phyloP scores from a whole-genome alignment of 2,113 vertebrate species.

The Ammodytes marinus region DNA sequence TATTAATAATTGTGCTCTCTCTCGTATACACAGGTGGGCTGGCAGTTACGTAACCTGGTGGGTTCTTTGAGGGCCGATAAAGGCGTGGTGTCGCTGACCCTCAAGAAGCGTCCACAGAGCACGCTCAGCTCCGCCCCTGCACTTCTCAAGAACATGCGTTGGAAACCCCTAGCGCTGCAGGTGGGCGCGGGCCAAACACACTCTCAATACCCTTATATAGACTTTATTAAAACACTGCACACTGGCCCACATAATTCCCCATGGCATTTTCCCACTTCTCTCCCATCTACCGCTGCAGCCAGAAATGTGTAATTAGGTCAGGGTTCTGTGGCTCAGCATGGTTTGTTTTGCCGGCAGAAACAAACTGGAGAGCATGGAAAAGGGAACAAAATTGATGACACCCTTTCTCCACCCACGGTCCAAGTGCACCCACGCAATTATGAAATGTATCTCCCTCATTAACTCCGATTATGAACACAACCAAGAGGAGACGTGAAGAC shows the following conservation, averaged over 20 bases:
- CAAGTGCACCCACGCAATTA: constrained; percentile 24
- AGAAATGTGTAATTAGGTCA: constrained; percentile 76
- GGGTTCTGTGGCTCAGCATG: constrained; percentile 55
- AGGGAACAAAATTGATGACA: constrained; percentile 19
- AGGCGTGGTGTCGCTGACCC: constrained; percentile 99
- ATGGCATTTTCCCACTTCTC: constrained; percentile 7
- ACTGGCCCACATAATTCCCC: constrained; percentile 68
- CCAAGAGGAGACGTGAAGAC: constrained; percentile 9
- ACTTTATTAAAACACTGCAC: constrained; percentile 61
- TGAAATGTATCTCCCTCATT: constrained; percentile 49
- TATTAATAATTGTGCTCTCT: constrained; percentile 48
- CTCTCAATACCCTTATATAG: constrained; percentile 49
- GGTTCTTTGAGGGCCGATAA: constrained; percentile 98
- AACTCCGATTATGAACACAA: constrained; percentile 44
- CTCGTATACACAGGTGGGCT: constrained; percentile 92
- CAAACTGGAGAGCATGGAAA: constrained; percentile 24
- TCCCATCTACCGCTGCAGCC: constrained; percentile 37
- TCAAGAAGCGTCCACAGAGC: constrained; percentile 99
- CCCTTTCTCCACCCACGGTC: constrained; percentile 35
- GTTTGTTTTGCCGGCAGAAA: constrained; percentile 58
- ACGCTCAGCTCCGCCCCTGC: constrained; percentile 99
- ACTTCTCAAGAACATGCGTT: constrained; percentile 99
- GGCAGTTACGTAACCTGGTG: constrained; percentile 99
- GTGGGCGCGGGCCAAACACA: constrained; percentile 75
- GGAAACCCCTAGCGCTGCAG: constrained; percentile 99